A percentile compares a stretch with the other conserved stretches of the same genome.
These are phyloP conservation scores for Aleadryas rufinucha DNA, from an alignment of 2,113 vertebrate genomes.

Conservation along the genomic window DNA sequence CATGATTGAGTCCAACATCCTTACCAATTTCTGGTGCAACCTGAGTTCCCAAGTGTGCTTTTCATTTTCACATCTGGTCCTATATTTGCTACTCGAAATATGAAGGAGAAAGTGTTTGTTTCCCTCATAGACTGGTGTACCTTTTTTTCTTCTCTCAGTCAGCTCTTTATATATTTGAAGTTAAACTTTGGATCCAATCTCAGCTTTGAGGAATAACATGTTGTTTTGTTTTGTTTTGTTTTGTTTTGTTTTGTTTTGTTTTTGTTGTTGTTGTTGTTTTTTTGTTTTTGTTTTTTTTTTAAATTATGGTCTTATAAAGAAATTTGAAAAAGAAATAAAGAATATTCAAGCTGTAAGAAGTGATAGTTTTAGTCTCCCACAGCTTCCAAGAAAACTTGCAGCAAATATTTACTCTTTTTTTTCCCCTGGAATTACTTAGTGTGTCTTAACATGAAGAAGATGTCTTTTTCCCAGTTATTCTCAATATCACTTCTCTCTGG, in stretches of 20 bases:
- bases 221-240: background rate
- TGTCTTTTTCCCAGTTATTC: slow-evolving; percentile 17
- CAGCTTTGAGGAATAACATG: slow-evolving; percentile 3
- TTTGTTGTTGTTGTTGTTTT: background rate
- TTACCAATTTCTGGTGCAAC: background rate
- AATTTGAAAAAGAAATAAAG: background rate
- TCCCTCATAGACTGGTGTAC: background rate
- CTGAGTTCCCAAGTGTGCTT: background rate
- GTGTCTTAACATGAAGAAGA: slow-evolving; percentile 59
- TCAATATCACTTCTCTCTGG: slow-evolving; percentile 34
- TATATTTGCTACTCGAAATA: background rate
- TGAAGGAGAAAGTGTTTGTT: background rate
- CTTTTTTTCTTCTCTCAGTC: background rate
- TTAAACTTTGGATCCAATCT: background rate
- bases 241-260: background rate
- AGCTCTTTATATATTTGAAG: background rate
- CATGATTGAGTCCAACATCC: background rate
- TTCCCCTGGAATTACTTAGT: slow-evolving; percentile 52
- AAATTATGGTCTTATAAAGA: slow-evolving; percentile 11
- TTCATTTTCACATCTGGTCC: background rate
- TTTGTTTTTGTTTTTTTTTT: background rate
- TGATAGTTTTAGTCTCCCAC: background rate
- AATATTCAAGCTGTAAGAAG: slow-evolving; percentile 24
- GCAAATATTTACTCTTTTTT: slow-evolving; percentile 53
- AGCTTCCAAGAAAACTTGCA: slow-evolving; percentile 31